These are phyloP conservation scores for Brachypodius melanocephalos DNA, from an alignment of 2,113 vertebrate genomes.

Conservation along the genomic window DNA sequence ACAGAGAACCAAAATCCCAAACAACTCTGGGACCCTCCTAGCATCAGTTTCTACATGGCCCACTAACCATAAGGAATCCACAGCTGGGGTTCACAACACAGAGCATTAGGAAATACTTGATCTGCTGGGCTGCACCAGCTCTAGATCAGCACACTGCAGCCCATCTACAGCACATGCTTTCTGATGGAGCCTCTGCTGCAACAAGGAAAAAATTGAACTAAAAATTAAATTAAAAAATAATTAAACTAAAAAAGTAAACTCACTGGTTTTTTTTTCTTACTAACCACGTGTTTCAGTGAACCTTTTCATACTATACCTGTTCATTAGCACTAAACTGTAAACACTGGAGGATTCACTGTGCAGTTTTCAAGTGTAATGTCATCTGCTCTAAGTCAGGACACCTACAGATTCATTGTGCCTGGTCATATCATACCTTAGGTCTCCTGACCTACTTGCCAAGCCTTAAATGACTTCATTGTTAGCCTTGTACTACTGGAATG, in stretches of 20 bases:
- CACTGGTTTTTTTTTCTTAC: background rate
- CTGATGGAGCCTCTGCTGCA: background rate
- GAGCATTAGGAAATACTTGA: background rate
- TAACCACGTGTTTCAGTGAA: background rate
- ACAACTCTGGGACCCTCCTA: background rate
- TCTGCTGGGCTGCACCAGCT: background rate
- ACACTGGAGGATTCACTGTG: background rate
- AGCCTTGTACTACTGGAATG: background rate
- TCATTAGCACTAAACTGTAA: background rate
- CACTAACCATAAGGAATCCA: background rate
- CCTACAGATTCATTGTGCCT: background rate
- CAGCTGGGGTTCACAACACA: background rate
- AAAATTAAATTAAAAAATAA: background rate
- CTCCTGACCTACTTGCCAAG: background rate
- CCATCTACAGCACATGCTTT: background rate
- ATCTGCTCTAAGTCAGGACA: background rate
- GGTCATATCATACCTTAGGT: background rate
- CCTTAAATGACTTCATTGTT: background rate
- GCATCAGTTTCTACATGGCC: background rate
- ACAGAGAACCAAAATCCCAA: background rate
- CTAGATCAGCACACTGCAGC: background rate
- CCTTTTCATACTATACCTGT: background rate
- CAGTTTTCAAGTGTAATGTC: background rate
- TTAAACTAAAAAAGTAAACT: background rate
- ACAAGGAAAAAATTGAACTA: background rate